Evolutionary conservation across 2,888 invertebrate genomes (phyloP).

Genomic region (Acrobasis consociella): DNA sequence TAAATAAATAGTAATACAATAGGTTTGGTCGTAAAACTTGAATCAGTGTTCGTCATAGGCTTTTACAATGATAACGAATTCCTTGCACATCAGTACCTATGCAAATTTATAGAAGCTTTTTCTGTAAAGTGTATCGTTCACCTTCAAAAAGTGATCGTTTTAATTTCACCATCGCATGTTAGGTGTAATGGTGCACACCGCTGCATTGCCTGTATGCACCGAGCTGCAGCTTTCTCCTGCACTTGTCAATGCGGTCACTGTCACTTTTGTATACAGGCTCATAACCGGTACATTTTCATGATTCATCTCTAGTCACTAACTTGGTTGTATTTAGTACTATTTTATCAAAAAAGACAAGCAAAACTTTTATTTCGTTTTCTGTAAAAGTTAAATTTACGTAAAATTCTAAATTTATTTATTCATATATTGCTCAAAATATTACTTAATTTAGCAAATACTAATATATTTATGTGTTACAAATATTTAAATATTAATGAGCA

Average conservation of each 20-base stretch:
- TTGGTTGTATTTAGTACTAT: background rate
- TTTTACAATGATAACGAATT: background rate
- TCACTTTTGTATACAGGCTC: constrained; percentile 41
- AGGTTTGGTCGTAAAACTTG: background rate
- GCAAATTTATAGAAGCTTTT: too few relatives aligned
- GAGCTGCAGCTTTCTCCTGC: constrained; percentile 34
- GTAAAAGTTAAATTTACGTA: too few relatives aligned
- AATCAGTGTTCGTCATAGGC: background rate
- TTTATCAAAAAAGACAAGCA: too few relatives aligned
- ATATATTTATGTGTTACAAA: too few relatives aligned
- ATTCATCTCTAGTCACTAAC: background rate
- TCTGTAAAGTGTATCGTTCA: too few relatives aligned
- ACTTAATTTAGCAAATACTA: too few relatives aligned
- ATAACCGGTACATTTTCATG: constrained; percentile 10
- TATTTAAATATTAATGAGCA: too few relatives aligned
- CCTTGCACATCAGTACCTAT: background rate
- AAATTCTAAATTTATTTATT: too few relatives aligned
- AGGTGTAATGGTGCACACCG: constrained; percentile 7
- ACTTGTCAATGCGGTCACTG: constrained; percentile 55
- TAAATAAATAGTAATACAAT: background rate
- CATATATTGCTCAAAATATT: too few relatives aligned
- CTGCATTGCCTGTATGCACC: constrained; percentile 11
- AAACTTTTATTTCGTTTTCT: too few relatives aligned
- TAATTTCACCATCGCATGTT: background rate
- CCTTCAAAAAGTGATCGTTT: background rate